Percentiles rank a stretch among this genome's conserved stretches.
These are phyloP conservation scores for Pyrocoelia pectoralis DNA, from an alignment of 2,888 invertebrate genomes.

Conservation along the genomic window DNA sequence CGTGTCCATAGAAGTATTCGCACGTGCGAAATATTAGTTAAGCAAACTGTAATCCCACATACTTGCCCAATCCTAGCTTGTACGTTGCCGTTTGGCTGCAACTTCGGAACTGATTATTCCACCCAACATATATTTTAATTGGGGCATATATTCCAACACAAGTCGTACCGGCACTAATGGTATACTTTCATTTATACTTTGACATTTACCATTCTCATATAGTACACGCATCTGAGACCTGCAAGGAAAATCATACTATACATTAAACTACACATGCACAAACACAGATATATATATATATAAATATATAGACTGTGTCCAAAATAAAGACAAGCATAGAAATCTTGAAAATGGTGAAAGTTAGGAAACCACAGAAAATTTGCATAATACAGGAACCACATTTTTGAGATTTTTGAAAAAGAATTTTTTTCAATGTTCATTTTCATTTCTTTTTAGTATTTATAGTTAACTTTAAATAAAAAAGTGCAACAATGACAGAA, in stretches of 20 bases:
- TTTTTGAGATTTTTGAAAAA: too few species aligned
- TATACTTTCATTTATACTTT: conserved; percentile 73
- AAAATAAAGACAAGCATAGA: too few species aligned
- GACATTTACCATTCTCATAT: conserved; percentile 78
- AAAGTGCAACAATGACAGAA: too few species aligned
- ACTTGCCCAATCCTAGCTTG: conserved; percentile 68
- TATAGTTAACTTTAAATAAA: too few species aligned
- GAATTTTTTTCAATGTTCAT: too few species aligned
- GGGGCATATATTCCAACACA: conserved; percentile 86
- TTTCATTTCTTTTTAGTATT: too few species aligned
- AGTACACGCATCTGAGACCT: conserved; percentile 75
- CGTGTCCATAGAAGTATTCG: not conserved
- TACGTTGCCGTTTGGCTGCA: conserved; percentile 64
- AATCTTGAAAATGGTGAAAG: too few species aligned
- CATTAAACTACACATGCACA: too few species aligned
- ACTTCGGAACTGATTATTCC: conserved; percentile 57
- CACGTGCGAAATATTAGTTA: conserved; percentile 14
- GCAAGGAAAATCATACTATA: conserved; percentile 4
- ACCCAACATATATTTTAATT: conserved; percentile 85
- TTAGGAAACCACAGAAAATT: too few species aligned
- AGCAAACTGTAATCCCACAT: conserved; percentile 51
- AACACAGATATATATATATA: too few species aligned
- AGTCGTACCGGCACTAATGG: conserved; percentile 84
- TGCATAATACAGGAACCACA: too few species aligned
- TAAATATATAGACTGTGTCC: too few species aligned